Evolutionary conservation across 2,113 vertebrate genomes (phyloP).

Genomic region (Fukomys damarensis): DNA sequence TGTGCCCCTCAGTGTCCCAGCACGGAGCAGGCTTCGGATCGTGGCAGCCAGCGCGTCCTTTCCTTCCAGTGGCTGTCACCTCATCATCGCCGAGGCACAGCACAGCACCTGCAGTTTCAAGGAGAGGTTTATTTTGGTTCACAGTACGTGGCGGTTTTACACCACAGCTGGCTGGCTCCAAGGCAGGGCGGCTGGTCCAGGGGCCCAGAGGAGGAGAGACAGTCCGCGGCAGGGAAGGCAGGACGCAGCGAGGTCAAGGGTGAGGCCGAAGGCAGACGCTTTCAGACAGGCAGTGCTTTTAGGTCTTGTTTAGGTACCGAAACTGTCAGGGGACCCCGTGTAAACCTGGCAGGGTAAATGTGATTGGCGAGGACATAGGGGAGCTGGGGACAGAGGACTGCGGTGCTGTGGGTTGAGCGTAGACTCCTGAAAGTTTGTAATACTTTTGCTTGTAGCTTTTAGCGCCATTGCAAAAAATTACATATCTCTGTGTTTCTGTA

Average conservation of each 20-base stretch:
- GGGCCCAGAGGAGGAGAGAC: background rate
- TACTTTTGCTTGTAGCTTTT: background rate
- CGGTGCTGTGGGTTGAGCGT: background rate
- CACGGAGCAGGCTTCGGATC: rapidly evolving
- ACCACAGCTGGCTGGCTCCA: background rate
- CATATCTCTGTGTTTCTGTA: background rate
- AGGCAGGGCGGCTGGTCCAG: background rate
- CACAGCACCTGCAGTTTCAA: background rate
- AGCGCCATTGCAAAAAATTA: background rate
- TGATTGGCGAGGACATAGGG: background rate
- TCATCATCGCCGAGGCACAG: background rate
- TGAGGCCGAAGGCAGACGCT: background rate
- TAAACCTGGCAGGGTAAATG: background rate
- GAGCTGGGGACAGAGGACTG: background rate
- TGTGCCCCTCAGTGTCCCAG: background rate
- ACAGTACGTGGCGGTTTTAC: background rate
- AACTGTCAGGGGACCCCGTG: too few species aligned
- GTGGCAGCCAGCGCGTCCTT: rapidly evolving
- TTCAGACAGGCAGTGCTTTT: background rate
- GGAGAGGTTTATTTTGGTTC: background rate
- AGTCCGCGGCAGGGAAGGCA: background rate
- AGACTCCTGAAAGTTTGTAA: background rate
- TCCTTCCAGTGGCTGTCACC: background rate
- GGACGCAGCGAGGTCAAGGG: background rate
- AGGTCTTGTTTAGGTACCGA: too few species aligned